Conservation (phyloP, 53 echinoderm and acorn worm genomes). For the Crossaster papposus region DNA sequence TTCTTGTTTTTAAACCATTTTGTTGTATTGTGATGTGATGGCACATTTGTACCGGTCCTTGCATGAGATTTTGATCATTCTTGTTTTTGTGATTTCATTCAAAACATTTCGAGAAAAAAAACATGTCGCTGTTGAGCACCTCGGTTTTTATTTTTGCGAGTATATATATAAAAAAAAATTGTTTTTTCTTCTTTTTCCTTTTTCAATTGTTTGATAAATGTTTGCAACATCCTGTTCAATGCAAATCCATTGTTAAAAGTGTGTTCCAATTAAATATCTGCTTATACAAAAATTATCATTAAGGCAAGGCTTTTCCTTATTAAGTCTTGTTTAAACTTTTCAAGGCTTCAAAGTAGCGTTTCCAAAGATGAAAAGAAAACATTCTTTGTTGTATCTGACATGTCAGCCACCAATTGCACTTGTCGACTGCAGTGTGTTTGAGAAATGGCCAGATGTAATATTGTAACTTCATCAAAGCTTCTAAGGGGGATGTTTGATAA, state of each 20-base stretch:
- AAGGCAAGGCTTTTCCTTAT: background rate
- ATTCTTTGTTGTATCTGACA: background rate
- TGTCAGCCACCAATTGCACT: background rate
- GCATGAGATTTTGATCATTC: background rate
- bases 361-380: background rate
- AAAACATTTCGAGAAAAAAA: no score
- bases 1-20: background rate
- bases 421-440: background rate
- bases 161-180: no score
- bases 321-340: background rate
- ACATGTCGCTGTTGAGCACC: no score
- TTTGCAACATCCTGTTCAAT: no score
- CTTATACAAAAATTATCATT: background rate
- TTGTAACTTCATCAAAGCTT: background rate
- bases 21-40: background rate
- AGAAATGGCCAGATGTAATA: background rate
- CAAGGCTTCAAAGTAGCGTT: background rate
- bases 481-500: background rate
- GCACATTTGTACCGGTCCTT: background rate
- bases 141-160: no score
- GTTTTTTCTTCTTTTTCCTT: no score
- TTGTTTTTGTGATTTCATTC: background rate
- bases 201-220: no score
- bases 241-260: background rate
- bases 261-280: background rate